These are phyloP conservation scores for Aix galericulata DNA, from an alignment of 2,113 vertebrate species.

Conservation along the genomic window DNA sequence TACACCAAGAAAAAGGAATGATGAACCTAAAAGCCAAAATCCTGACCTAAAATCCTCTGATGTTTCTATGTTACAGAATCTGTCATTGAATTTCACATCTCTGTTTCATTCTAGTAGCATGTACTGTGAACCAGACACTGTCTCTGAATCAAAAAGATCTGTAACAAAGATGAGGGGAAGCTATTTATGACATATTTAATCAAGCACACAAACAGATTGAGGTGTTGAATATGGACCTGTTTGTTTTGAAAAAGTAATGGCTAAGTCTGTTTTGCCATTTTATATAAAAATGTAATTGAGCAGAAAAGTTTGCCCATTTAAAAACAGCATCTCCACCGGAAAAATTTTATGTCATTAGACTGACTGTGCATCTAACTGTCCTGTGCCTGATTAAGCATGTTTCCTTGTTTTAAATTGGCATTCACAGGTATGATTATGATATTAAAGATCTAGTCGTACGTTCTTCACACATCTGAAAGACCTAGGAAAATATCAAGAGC, in stretches of 20 bases:
- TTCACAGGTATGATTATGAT: neutral
- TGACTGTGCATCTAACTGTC: neutral
- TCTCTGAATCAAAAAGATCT: neutral
- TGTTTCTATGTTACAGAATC: neutral
- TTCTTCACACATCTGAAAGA: neutral
- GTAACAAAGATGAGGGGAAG: neutral
- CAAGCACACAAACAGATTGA: neutral
- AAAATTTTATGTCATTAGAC: neutral
- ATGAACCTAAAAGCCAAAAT: neutral
- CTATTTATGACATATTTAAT: neutral
- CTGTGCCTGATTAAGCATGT: neutral
- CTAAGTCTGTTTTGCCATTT: neutral
- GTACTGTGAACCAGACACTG: neutral
- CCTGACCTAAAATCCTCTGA: neutral
- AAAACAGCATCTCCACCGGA: neutral
- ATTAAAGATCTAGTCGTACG: neutral
- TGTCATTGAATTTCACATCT: neutral
- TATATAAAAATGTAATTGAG: neutral
- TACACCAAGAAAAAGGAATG: neutral
- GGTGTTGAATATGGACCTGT: neutral
- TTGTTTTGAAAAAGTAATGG: neutral
- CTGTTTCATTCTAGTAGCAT: neutral
- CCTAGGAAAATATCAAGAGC: neutral
- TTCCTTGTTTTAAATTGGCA: neutral
- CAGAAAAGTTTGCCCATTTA: neutral